Evolutionary conservation across 2,888 invertebrate species (phyloP).

Genomic region (Drosophila antonietae): DNA sequence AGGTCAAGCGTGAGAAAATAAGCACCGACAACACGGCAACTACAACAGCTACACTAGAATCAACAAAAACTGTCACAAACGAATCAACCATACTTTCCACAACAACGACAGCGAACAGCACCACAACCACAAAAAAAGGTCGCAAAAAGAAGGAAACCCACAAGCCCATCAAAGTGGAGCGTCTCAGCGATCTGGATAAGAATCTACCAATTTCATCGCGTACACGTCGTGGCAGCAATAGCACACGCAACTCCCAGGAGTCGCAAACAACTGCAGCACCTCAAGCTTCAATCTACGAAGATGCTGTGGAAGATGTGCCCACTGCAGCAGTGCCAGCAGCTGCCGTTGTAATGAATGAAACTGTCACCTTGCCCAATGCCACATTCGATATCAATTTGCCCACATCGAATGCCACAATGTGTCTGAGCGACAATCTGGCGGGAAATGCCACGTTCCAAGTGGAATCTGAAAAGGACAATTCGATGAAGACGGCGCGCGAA

Average conservation of each 20-base stretch:
- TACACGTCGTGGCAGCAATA: conserved; percentile 69
- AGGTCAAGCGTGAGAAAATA: conserved; percentile 76
- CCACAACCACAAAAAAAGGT: conserved; percentile 53
- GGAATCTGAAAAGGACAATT: conserved; percentile 45
- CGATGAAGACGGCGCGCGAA: conserved; percentile 74
- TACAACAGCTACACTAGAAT: conserved; percentile 34
- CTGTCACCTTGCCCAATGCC: conserved; percentile 45
- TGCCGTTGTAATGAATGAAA: conserved; percentile 46
- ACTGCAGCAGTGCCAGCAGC: neutral
- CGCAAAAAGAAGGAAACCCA: conserved; percentile 77
- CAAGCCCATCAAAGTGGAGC: conserved; percentile 82
- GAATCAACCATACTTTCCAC: conserved; percentile 55
- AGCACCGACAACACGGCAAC: conserved; percentile 37
- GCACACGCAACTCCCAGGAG: conserved; percentile 30
- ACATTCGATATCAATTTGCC: conserved; percentile 36
- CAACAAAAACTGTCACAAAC: conserved; percentile 35
- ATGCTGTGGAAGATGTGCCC: conserved; percentile 81
- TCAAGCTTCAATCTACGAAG: conserved; percentile 84
- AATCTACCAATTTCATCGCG: conserved; percentile 70
- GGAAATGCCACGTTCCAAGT: conserved; percentile 63
- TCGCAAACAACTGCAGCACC: conserved; percentile 20
- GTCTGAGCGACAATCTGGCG: conserved; percentile 9
- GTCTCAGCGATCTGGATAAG: conserved; percentile 75
- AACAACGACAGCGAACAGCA: conserved; percentile 30
- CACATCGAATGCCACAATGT: conserved; percentile 30